Conservation (phyloP, 2,113 vertebrate genomes). For the Elaphurus davidianus region DNA sequence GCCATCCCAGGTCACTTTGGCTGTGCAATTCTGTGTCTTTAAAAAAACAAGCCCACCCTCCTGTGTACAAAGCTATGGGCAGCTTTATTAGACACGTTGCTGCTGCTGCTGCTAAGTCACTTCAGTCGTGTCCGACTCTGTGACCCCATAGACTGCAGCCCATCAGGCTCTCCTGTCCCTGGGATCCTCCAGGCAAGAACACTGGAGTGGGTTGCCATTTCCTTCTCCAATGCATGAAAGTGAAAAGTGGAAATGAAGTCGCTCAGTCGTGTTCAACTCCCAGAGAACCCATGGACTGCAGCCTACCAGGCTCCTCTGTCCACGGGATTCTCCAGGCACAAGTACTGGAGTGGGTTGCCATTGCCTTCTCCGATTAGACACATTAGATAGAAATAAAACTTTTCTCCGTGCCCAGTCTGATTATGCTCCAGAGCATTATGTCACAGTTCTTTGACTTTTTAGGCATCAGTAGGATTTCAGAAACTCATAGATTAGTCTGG, state of each 20-base stretch:
- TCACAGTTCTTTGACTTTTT: background rate
- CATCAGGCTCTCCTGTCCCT: background rate
- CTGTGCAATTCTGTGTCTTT: background rate
- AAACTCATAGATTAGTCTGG: background rate
- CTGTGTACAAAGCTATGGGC: background rate
- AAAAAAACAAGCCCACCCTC: background rate
- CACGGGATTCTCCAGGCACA: background rate
- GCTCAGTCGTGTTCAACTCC: background rate
- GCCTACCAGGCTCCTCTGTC: background rate
- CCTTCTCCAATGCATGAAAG: background rate
- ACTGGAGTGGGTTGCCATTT: background rate
- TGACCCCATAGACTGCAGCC: background rate
- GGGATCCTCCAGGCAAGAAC: background rate
- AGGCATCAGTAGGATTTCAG: background rate
- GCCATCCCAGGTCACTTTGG: background rate
- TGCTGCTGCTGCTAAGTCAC: background rate
- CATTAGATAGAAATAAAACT: background rate
- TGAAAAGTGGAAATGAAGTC: background rate
- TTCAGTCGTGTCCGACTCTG: background rate
- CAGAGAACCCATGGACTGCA: background rate
- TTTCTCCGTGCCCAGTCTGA: background rate
- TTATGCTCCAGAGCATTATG: background rate
- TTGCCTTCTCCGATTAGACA: background rate
- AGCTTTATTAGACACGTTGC: background rate
- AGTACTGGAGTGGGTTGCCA: background rate